Base-by-base conservation (phyloP, 2,797 vertebrate species). In the Typhlichthys subterraneus region DNA sequence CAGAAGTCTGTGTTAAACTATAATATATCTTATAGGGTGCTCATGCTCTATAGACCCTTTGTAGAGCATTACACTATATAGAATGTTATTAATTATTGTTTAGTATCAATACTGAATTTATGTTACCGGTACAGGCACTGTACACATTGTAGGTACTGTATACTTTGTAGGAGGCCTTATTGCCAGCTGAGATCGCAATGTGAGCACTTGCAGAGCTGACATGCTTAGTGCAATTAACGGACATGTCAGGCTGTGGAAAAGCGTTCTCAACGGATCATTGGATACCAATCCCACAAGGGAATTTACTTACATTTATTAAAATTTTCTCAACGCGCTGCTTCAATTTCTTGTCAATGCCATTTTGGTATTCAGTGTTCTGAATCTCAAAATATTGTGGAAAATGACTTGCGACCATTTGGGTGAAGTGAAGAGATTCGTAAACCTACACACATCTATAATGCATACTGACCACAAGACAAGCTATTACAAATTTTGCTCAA, bases 221-320 rank as follows among this genome's bases (percentile, higher is more conserved):
- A 86, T 79, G 80, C 81, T 88, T 82, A 77, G 80, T 76, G 86
- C 89, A 90, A 91, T 94, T 91, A 91, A 90, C 87, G 88, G 84
- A 92, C 92, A 94, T 92, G 89, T 93, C 90, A 92, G 88, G 65
- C 89, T 82, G 83, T 89, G 88, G 84, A 90, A 84, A 88, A 87
- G 77, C 87, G 82, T 85, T 72, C 78, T 91, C 87, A 89, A 91
- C 88, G 91, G 91, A 91, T 92, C 91, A 92, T 89, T 91, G 90
- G 85, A 82, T 90, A 88, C 85, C 88, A 91, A 92, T 90, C 90
- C 89, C 86, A 91, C 87, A 91, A 86, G 88, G 88, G 92, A 91
- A 92, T 90, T 89, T 90, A 91, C 88, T 82, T 82, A 84, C 88
- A 91, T 91, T 90, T 89, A 88, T 92, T 89, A 82, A 89, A 79